Percentiles rank a stretch among this genome's conserved stretches.
These are phyloP conservation scores for Rhinolophus sinicus DNA, from an alignment of 2,113 vertebrate genomes.

Conservation along the genomic window DNA sequence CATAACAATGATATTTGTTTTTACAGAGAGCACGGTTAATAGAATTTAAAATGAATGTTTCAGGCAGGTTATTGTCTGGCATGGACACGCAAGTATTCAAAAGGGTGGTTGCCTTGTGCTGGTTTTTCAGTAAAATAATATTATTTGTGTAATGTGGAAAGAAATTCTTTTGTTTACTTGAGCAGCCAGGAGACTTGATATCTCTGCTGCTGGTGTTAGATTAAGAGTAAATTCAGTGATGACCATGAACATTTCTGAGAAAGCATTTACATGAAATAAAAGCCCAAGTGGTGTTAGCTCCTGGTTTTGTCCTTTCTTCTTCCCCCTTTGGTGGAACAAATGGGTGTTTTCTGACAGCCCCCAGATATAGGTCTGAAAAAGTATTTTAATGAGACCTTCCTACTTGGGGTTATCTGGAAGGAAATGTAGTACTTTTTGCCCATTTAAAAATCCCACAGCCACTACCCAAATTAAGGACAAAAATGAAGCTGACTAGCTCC, in stretches of 20 bases:
- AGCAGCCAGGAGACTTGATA: neutral
- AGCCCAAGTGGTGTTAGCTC: neutral
- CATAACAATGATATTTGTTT: neutral
- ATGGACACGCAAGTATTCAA: neutral
- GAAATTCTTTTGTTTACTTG: slow-evolving; percentile 29
- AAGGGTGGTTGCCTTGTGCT: neutral
- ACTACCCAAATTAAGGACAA: neutral
- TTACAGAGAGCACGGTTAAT: neutral
- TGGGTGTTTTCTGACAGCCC: slow-evolving; percentile 21
- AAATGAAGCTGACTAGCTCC: neutral
- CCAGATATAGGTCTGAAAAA: neutral
- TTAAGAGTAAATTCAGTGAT: slow-evolving; percentile 5
- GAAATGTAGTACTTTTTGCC: neutral
- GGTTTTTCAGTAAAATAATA: slow-evolving; percentile 16
- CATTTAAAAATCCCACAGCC: neutral
- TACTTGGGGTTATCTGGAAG: neutral
- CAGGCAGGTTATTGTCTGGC: neutral
- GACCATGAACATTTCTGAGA: slow-evolving; percentile 42
- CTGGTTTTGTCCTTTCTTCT: slow-evolving; percentile 1
- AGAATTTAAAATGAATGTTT: slow-evolving; percentile 15
- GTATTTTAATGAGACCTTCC: slow-evolving; percentile 38
- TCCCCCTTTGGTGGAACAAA: slow-evolving; percentile 26
- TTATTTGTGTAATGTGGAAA: neutral
- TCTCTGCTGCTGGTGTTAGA: neutral
- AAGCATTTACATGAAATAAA: slow-evolving; percentile 4